Evolutionary conservation across 2,113 vertebrate genomes (phyloP).

Genomic region (sheep (Ovis aries)): ARS-UI_Ramb_v3.0 NC_056062.1:3490501-3491000

Average conservation of each 20-base stretch:
- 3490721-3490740: neutral
- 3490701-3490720: neutral
- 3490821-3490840: neutral
- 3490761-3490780: neutral
- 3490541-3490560: neutral
- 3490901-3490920: neutral
- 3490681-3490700: neutral
- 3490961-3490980: neutral
- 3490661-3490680: neutral
- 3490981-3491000: neutral
- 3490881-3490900: neutral
- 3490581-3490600: neutral
- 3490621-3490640: rapidly evolving
- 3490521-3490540: neutral
- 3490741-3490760: neutral
- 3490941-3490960: neutral
- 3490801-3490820: neutral
- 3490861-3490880: neutral
- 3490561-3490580: neutral
- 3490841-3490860: neutral
- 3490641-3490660: neutral
- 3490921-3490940: neutral
- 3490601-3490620: neutral
- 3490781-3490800: neutral
- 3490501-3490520: neutral